These are phyloP conservation scores for Xiphophorus hellerii DNA, from an alignment of 2,113 vertebrate species.

Conservation along the genomic window DNA sequence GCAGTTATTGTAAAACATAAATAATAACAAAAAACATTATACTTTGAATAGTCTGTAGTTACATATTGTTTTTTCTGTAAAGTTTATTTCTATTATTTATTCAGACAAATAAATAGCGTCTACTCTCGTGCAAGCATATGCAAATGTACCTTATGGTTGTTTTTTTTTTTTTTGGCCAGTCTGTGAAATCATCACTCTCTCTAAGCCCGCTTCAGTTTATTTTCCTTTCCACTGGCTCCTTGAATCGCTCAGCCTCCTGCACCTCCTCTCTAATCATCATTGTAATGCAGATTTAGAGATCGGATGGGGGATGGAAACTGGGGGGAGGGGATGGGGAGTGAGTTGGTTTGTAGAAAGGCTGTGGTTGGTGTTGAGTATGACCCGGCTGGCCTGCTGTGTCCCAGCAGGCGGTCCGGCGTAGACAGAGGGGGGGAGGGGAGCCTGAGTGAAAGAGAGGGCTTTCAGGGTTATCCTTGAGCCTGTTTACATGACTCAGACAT, in stretches of 20 bases:
- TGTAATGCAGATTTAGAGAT: slow-evolving; percentile 74
- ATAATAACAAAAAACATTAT: background rate
- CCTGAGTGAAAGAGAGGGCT: slow-evolving; percentile 28
- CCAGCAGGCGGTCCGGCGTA: slow-evolving; percentile 55
- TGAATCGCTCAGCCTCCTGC: slow-evolving; percentile 3
- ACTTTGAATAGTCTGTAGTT: background rate
- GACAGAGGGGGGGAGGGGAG: slow-evolving; percentile 42
- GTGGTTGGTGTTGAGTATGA: slow-evolving; percentile 70
- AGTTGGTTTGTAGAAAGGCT: slow-evolving; percentile 42
- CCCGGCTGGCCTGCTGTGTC: slow-evolving; percentile 61
- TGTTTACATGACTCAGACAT: slow-evolving; percentile 65
- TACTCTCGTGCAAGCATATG: slow-evolving; percentile 49
- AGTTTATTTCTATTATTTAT: too few relatives aligned
- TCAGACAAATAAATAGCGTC: slow-evolving; percentile 41
- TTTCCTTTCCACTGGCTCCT: slow-evolving; percentile 23
- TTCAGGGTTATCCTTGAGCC: slow-evolving; percentile 15
- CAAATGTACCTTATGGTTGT: slow-evolving; percentile 33
- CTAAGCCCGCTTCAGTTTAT: slow-evolving; percentile 24
- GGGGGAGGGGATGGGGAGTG: slow-evolving; percentile 31
- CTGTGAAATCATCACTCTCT: slow-evolving; percentile 64
- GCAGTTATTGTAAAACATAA: too few relatives aligned
- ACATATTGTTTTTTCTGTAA: background rate
- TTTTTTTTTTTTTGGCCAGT: slow-evolving; percentile 17
- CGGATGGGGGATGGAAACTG: slow-evolving; percentile 53
- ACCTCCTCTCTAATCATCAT: slow-evolving; percentile 53